Evolutionary conservation across 1,140 invertebrate species (phyloP).

Genomic region (Hormaphis cornu): DNA sequence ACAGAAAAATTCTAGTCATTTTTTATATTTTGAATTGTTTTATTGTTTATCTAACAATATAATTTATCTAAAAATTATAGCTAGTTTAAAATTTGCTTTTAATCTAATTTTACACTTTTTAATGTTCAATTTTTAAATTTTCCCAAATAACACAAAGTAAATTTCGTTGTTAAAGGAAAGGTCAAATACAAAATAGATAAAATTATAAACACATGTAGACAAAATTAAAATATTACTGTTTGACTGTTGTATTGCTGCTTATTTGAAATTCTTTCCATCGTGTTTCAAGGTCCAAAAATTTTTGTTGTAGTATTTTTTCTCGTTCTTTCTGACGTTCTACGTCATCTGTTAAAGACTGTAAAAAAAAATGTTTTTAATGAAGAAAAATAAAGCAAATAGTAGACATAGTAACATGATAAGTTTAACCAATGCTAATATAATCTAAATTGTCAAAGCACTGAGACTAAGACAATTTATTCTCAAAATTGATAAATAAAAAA

Average conservation of each 20-base stretch:
- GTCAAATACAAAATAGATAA: background rate
- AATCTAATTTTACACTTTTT: background rate
- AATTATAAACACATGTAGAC: background rate
- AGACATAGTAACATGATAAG: too few relatives aligned
- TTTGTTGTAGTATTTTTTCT: constrained; percentile 76
- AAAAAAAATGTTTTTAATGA: constrained; percentile 33
- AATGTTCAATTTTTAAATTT: background rate
- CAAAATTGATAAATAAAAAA: too few relatives aligned
- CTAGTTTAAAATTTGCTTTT: background rate
- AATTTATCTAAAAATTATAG: too few relatives aligned
- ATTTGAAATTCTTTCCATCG: constrained; percentile 17
- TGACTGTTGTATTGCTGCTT: background rate
- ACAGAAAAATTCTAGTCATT: background rate
- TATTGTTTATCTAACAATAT: background rate
- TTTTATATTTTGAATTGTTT: background rate
- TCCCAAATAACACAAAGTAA: background rate
- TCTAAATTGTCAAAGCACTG: too few relatives aligned
- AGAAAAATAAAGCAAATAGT: background rate
- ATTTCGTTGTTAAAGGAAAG: background rate
- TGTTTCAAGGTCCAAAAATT: constrained; percentile 52
- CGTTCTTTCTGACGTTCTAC: constrained; percentile 83
- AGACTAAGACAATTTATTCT: too few relatives aligned
- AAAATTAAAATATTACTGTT: background rate
- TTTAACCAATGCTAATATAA: too few relatives aligned
- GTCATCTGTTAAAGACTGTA: constrained; percentile 76